phyloP scores from a whole-genome alignment of 2,113 vertebrate genomes.

The Oostethus manadensis region DNA sequence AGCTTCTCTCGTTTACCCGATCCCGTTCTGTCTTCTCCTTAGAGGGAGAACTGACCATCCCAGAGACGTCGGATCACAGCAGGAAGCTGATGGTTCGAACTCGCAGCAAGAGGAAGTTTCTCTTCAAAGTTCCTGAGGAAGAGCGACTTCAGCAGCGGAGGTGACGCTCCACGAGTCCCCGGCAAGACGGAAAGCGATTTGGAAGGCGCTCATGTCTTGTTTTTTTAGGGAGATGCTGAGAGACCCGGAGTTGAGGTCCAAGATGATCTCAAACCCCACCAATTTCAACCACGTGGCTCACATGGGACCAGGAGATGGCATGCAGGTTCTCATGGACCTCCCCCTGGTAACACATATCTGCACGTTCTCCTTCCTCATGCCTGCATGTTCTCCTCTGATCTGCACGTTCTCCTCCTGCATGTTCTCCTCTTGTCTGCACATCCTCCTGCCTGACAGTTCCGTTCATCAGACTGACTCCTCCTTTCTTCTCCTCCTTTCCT shows the following conservation, averaged over 20 bases:
- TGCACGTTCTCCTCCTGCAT: neutral
- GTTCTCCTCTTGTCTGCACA: constrained; percentile 71
- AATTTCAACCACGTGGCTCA: constrained; percentile 99
- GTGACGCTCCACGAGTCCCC: constrained; percentile 51
- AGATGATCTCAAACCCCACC: constrained; percentile 94
- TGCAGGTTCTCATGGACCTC: constrained; percentile 98
- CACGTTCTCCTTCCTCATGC: constrained; percentile 69
- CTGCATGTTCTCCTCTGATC: neutral
- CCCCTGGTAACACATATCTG: constrained; percentile 87
- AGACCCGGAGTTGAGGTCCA: constrained; percentile 90
- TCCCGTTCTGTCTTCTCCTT: constrained; percentile 12
- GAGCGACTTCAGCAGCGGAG: constrained; percentile 87
- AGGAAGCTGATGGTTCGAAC: constrained; percentile 95
- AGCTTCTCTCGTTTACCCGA: neutral
- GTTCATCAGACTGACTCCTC: neutral
- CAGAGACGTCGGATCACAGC: constrained; percentile 88
- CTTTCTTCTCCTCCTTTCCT: constrained; percentile 25
- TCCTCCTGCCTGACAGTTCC: constrained; percentile 36
- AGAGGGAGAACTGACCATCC: constrained; percentile 82
- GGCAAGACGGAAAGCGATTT: neutral
- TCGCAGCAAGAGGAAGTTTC: constrained; percentile 91
- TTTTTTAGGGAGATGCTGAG: constrained; percentile 87
- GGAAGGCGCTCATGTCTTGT: neutral
- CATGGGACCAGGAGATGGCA: constrained; percentile 97
- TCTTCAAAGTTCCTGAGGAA: constrained; percentile 93